These are phyloP conservation scores for Archilochus colubris DNA, from an alignment of 2,113 vertebrate species.

Conservation along the genomic window DNA sequence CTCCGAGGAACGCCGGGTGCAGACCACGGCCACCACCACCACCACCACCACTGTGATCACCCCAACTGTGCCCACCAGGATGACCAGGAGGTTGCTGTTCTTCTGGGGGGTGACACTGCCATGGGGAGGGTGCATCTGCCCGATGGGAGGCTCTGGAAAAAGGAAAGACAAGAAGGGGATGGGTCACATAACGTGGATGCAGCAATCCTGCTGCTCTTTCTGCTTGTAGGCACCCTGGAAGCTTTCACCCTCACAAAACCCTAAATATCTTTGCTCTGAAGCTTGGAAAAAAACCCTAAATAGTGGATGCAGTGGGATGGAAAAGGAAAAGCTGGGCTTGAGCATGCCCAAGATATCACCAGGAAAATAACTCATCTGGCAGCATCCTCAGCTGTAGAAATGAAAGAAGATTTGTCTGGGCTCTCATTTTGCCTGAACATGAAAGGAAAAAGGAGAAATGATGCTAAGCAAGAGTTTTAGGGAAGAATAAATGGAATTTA, in stretches of 20 bases:
- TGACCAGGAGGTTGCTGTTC: slow-evolving; percentile 90
- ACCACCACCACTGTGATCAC: slow-evolving; percentile 84
- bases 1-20: slow-evolving; percentile 88
- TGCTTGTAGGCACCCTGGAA: too few relatives aligned
- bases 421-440: background rate
- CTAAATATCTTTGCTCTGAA: too few relatives aligned
- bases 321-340: background rate
- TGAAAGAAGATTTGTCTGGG: background rate
- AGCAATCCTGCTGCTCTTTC: too few relatives aligned
- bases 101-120: slow-evolving; percentile 91
- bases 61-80: slow-evolving; percentile 88
- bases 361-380: background rate
- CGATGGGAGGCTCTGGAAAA: slow-evolving; percentile 88
- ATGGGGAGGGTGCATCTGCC: slow-evolving; percentile 92
- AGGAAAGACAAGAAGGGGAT: background rate
- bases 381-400: background rate
- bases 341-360: background rate
- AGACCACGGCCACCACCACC: slow-evolving; percentile 86
- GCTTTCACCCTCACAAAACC: too few relatives aligned
- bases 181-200: background rate
- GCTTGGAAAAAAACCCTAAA: too few relatives aligned
- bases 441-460: background rate
- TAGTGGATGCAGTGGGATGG: background rate
- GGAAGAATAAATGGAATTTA: background rate
- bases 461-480: background rate